phyloP scores from a whole-genome alignment of 2,797 vertebrate genomes.

The Distichodus sexfasciatus region DNA sequence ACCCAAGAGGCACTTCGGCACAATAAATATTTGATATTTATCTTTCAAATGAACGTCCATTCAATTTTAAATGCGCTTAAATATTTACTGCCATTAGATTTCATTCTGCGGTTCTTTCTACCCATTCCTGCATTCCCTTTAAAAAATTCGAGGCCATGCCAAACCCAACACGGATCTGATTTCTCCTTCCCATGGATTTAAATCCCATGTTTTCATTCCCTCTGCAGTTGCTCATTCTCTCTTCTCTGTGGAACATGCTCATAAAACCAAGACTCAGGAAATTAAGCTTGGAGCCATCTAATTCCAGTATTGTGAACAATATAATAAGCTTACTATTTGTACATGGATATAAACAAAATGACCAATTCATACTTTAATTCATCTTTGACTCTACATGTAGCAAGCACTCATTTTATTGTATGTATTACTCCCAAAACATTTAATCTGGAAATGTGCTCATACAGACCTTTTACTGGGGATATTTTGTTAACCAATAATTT shows the following conservation, averaged over 20 bases:
- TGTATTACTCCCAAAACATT: too few species aligned
- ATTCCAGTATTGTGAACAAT: too few species aligned
- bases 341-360: too few species aligned
- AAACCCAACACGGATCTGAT: slow-evolving; percentile 42
- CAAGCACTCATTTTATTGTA: too few species aligned
- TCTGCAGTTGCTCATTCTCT: slow-evolving; percentile 18
- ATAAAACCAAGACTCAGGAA: too few species aligned
- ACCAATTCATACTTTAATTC: too few species aligned
- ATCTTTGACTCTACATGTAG: too few species aligned
- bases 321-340: too few species aligned
- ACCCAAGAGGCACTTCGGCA: slow-evolving; percentile 63
- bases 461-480: too few species aligned
- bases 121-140: slow-evolving; percentile 27
- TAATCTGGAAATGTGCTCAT: too few species aligned
- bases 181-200: slow-evolving; percentile 30
- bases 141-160: slow-evolving; percentile 24
- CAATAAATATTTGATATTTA: slow-evolving; percentile 77
- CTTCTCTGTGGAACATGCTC: slow-evolving; percentile 3
- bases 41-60: slow-evolving; percentile 74
- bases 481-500: too few species aligned
- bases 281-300: too few species aligned
- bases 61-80: slow-evolving; percentile 69
- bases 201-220: slow-evolving; percentile 40
- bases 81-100: slow-evolving; percentile 64
- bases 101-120: slow-evolving; percentile 19